Conservation (phyloP, 2,888 invertebrate genomes). For the Euspilapteryx auroguttella region DNA sequence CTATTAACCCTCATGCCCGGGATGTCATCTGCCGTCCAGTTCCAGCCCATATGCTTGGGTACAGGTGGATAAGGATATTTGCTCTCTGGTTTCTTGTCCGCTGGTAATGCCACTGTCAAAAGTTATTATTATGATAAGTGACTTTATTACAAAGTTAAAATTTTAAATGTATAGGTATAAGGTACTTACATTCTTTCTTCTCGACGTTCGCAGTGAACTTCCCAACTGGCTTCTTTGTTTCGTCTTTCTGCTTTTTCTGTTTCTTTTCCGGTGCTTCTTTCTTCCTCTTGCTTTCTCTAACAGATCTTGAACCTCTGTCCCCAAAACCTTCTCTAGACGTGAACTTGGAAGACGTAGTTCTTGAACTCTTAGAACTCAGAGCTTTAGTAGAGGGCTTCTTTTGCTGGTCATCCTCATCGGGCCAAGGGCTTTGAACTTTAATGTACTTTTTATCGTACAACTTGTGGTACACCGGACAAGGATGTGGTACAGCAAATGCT, state of each 20-base stretch:
- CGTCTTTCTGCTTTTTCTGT: constrained; percentile 14
- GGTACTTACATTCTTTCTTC: constrained; percentile 15
- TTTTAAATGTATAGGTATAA: no score
- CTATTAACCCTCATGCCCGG: constrained; percentile 12
- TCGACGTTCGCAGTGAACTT: constrained; percentile 26
- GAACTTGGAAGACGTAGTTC: no score
- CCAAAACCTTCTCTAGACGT: no score
- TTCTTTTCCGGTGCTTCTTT: constrained; percentile 13
- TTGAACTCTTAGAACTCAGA: no score
- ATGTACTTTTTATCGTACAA: constrained; percentile 34
- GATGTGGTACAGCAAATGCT: constrained; percentile 30
- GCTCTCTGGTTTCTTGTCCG: constrained; percentile 17
- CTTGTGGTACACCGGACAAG: constrained; percentile 48
- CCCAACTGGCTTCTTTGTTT: constrained; percentile 20
- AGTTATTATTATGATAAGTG: constrained; percentile 6
- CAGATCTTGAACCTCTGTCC: constrained; percentile 9
- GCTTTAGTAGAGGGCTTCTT: no score
- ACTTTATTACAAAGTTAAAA: no score
- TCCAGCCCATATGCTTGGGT: constrained; percentile 48
- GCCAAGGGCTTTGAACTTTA: constrained; percentile 29
- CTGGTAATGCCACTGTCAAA: constrained; percentile 12
- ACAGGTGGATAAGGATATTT: constrained; percentile 35
- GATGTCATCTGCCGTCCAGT: constrained; percentile 44
- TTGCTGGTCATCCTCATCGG: constrained; percentile 8
- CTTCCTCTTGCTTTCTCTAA: constrained; percentile 2